phyloP scores from a whole-genome alignment of 2,888 invertebrate species.

The Melikaiella ostensackeni region DNA sequence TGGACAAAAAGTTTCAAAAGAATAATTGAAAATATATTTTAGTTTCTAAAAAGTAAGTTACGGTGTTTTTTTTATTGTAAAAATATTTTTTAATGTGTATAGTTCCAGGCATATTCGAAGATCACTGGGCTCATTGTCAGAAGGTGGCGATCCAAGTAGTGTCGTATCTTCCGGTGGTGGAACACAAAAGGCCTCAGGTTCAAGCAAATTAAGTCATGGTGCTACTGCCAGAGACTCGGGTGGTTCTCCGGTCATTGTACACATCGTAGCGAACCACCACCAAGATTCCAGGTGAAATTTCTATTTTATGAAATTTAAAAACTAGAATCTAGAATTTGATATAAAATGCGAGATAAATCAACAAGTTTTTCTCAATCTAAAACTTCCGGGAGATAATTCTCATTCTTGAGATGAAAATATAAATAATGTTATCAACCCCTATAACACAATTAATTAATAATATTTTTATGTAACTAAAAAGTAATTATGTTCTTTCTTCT shows the following conservation, averaged over 20 bases:
- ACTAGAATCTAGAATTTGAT: neutral
- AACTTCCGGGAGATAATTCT: no score
- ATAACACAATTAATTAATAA: constrained; percentile 5
- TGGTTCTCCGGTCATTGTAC: constrained; percentile 90
- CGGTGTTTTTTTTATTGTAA: neutral
- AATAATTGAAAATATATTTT: neutral
- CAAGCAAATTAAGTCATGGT: constrained; percentile 75
- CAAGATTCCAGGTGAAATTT: constrained; percentile 71
- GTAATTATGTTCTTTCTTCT: neutral
- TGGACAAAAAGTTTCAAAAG: no score
- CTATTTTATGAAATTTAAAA: constrained; percentile 4
- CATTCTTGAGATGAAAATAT: no score
- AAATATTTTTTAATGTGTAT: constrained; percentile 14
- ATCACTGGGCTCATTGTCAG: constrained; percentile 74
- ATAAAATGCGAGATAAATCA: neutral
- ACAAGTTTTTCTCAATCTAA: neutral
- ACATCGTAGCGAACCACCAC: constrained; percentile 87
- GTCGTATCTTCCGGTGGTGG: constrained; percentile 76
- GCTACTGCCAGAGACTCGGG: constrained; percentile 84
- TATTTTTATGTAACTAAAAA: neutral
- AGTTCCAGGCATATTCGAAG: constrained; percentile 73
- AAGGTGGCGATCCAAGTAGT: constrained; percentile 74
- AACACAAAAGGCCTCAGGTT: constrained; percentile 80
- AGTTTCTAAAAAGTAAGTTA: neutral
- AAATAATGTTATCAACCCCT: no score